Base-by-base conservation (phyloP, 2,113 vertebrate species). In the Neolamprologus falcicula region DNA sequence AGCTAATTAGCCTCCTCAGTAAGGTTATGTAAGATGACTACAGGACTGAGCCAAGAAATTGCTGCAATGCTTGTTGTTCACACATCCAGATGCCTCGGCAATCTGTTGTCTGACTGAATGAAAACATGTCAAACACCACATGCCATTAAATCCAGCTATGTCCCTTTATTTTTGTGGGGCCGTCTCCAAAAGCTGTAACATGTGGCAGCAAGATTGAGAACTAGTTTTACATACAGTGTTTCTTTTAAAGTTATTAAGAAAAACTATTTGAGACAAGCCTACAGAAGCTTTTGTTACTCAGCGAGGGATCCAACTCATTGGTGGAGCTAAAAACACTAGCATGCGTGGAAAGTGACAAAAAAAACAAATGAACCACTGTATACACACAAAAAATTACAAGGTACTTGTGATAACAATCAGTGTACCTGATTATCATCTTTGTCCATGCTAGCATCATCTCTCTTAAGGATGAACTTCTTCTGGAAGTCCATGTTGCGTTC, bases 361-460 rank as follows among this genome's bases (percentile, higher is more conserved):
- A 52, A 6, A 5, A 0, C 66, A 45, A 47, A 19, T 47, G 14
- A 50, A 19, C 42, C 71, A 28, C 9, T 19, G 21, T 17, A 19
- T 28, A 19, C 16, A 47, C 24, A 17, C 9, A 76, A 11, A 47
- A 50, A 5, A 21, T 21, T n/a, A 37, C 33, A 68, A 4, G 31
- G 17, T 19, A 17, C 11, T 47, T 24, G 31, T 45, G 24, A 37
- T 66, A 37, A 17, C 28, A 61, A 47, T 13, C 35, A 2, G 42
- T 47, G 17, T 40, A 99, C 99, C 98, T 99, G 98, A 95, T 99
- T 99, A 92, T 99, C 99, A 89, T 99, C 99, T 91, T 99, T 97
- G 86, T 99, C 98, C 97, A 98, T 98, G 96, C 98, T 99, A 95
- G 98, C 96, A 86, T 99, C 98, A 53, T 99, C 98, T 92, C 98